Percentiles rank a stretch among this genome's conserved stretches.
Conservation (phyloP, 2,797 vertebrate genomes). For the Sphenopsis melanotis region DNA sequence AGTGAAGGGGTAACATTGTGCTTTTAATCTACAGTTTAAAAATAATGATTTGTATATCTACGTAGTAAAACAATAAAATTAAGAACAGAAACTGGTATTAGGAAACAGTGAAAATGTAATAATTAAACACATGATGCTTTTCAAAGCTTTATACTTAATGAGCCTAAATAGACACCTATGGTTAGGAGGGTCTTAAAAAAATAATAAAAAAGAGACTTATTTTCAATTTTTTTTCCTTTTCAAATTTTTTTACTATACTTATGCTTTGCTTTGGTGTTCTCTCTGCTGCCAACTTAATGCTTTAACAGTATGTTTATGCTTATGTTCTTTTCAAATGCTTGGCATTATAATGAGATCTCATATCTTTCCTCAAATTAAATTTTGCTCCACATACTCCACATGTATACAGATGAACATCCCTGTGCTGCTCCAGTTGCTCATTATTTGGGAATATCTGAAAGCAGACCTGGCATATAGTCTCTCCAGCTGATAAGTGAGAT, state of each 20-base stretch:
- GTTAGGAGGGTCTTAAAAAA: slow-evolving; percentile 72
- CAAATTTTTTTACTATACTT: slow-evolving; percentile 67
- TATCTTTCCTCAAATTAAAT: slow-evolving; percentile 98
- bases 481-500: slow-evolving; percentile 93
- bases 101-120: slow-evolving; percentile 77
- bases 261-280: slow-evolving; percentile 79
- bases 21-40: slow-evolving; percentile 77
- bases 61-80: slow-evolving; percentile 73
- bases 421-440: slow-evolving; percentile 94
- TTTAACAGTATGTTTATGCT: slow-evolving; percentile 64
- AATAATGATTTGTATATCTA: slow-evolving; percentile 76
- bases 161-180: slow-evolving; percentile 74
- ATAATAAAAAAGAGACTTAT: slow-evolving; percentile 52
- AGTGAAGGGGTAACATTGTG: slow-evolving; percentile 75
- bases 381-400: slow-evolving; percentile 98
- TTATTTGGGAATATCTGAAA: slow-evolving; percentile 97
- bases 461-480: slow-evolving; percentile 99
- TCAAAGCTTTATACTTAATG: slow-evolving; percentile 75
- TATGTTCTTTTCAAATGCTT: slow-evolving; percentile 88
- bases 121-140: slow-evolving; percentile 73
- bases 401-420: slow-evolving; percentile 98
- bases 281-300: slow-evolving; percentile 69
- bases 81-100: slow-evolving; percentile 75
- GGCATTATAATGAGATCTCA: slow-evolving; percentile 97
- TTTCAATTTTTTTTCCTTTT: slow-evolving; percentile 35